Conservation (phyloP, 2,888 invertebrate species). For the Athalia cordata region DNA sequence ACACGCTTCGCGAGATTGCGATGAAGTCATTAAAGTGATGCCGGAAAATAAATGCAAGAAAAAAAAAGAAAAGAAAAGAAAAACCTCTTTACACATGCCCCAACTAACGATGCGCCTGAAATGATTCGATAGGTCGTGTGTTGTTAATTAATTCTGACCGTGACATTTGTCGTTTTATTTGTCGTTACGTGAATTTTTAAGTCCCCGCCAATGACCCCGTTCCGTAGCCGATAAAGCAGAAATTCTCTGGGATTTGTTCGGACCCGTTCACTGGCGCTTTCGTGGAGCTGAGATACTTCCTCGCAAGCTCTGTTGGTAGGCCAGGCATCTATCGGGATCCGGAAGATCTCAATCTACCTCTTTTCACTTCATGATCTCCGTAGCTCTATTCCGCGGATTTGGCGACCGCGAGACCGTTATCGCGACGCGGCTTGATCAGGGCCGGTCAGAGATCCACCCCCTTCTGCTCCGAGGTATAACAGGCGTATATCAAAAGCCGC, state of each 20-base stretch:
- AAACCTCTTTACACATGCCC: too few species aligned
- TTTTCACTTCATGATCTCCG: constrained; percentile 32
- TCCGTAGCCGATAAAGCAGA: constrained; percentile 26
- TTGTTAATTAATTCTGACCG: too few species aligned
- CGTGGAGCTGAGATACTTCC: background rate
- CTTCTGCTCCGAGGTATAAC: constrained; percentile 4
- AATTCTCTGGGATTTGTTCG: background rate
- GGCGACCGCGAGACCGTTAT: constrained; percentile 44
- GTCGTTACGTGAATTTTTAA: background rate
- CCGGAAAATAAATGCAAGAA: too few species aligned
- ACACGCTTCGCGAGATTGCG: too few species aligned
- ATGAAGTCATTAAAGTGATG: too few species aligned
- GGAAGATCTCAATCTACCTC: constrained; percentile 33
- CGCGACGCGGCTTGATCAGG: constrained; percentile 33
- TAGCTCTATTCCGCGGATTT: constrained; percentile 35
- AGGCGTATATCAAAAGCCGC: background rate
- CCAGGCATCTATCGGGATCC: background rate
- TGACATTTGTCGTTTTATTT: too few species aligned
- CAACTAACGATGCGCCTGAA: too few species aligned
- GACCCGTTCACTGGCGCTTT: constrained; percentile 34
- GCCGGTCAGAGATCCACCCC: constrained; percentile 25
- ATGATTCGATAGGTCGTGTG: too few species aligned
- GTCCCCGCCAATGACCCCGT: background rate
- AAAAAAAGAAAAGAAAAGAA: too few species aligned
- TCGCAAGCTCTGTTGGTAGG: constrained; percentile 12